Base-by-base conservation (phyloP, 2,888 invertebrate genomes). In the Dascillus cervinus region DNA sequence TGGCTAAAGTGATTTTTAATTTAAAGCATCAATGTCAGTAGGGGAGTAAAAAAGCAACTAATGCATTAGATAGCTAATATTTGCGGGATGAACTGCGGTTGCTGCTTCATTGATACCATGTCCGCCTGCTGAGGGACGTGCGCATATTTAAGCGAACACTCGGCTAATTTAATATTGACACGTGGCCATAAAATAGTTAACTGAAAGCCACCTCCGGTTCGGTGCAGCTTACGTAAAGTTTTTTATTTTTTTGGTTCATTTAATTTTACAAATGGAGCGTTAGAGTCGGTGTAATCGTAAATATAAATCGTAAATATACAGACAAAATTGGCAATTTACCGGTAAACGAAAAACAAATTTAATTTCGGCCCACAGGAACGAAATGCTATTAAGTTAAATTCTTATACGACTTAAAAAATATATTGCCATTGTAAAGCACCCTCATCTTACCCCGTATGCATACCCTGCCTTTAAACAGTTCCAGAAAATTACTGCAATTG, bases 401-500 rank as follows among this genome's bases (percentile, higher is more conserved):
- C 55, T 52, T 54, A 53, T 53, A 47, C 51, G 53, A 52, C 53
- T 53, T 54, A 53, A 56, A 52, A 57, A 56, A 57, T 57, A 58
- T 59, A 58, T 55, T 44, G 55, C 54, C 44, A 52, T 49, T 50
- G 52, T 51, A 46, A 46, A 49, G 39, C 37, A 42, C 41, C 44
- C 39, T 38, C 34, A 35, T 41, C 41, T 38, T 46, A 42, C 41
- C 42, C 39, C 39, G 43, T 39, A 41, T 41, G 40, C 41, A 40
- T 42, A 41, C 39, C 40, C 39, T 40, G 48, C 44, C 47, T 52
- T n/a, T 50, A 53, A 56, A 55, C 51, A 44, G 49, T 46, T 50
- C 54, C 52, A 57, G 58, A 56, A 61, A 60, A 62, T 61, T 57
- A 60, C 60, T 56, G 55, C 61, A 62, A 62, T 62, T 62, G 61